Evolutionary conservation across 1,140 invertebrate genomes (phyloP).

Genomic region (Caenorhabditis remanei): DNA sequence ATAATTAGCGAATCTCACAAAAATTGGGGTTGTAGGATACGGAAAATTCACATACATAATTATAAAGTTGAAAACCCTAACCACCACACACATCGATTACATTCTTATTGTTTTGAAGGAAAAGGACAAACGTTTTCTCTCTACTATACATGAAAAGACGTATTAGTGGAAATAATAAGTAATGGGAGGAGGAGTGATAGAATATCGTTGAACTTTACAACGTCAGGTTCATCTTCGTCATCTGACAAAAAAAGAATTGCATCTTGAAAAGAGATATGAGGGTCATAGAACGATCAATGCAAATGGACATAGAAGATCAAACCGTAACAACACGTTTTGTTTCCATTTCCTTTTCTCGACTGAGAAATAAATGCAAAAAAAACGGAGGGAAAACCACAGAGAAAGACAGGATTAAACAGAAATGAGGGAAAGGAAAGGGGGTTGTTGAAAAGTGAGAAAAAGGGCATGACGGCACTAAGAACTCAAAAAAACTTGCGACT

Average conservation of each 20-base stretch:
- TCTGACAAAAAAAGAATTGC: slow-evolving; percentile 35
- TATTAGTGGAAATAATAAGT: background rate
- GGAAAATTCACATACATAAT: no score
- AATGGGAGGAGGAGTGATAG: background rate
- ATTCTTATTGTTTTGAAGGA: no score
- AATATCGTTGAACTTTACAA: slow-evolving; percentile 36
- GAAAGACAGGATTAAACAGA: background rate
- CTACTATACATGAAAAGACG: no score
- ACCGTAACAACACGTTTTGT: background rate
- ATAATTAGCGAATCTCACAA: no score
- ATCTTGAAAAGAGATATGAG: slow-evolving; percentile 8
- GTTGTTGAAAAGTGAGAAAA: background rate
- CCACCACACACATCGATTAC: no score
- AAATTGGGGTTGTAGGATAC: no score
- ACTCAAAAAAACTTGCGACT: slow-evolving; percentile 46
- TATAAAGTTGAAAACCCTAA: no score
- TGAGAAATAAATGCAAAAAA: background rate
- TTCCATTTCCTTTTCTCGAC: background rate
- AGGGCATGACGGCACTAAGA: background rate
- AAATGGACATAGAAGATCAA: slow-evolving; percentile 38
- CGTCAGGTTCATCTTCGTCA: slow-evolving; percentile 32
- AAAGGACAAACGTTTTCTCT: no score
- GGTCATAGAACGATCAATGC: slow-evolving; percentile 47
- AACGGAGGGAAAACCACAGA: background rate
- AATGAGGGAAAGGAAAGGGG: background rate